These are phyloP conservation scores for Leucophora obtusa DNA, from an alignment of 2,888 invertebrate species.

Conservation along the genomic window DNA sequence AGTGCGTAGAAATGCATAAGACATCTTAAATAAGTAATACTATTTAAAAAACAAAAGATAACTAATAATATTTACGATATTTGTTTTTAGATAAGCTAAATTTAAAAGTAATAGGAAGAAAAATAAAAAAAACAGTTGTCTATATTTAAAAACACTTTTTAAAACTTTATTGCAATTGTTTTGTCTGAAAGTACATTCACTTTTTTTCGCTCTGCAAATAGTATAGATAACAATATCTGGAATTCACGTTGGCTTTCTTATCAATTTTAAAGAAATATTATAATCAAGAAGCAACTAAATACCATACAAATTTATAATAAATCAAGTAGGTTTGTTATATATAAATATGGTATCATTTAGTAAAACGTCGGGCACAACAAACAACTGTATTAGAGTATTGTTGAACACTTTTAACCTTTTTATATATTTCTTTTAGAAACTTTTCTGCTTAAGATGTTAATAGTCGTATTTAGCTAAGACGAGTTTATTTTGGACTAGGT, in stretches of 20 bases:
- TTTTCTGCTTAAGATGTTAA: no score
- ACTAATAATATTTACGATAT: conserved; percentile 5
- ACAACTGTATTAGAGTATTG: no score
- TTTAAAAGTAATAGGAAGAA: background rate
- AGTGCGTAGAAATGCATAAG: no score
- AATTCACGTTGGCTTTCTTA: background rate
- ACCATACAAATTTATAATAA: background rate
- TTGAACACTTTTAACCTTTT: no score
- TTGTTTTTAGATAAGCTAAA: background rate
- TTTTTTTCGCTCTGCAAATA: background rate
- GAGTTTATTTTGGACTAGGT: no score
- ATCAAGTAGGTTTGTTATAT: background rate
- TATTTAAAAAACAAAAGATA: conserved; percentile 2
- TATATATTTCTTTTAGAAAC: no score
- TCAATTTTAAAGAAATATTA: background rate
- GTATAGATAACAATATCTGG: background rate
- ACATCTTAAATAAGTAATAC: no score
- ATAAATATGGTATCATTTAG: background rate
- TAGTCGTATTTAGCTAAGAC: no score
- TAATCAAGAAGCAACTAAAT: background rate
- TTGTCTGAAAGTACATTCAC: background rate
- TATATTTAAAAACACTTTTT: background rate
- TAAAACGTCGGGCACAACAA: background rate
- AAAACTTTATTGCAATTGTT: background rate
- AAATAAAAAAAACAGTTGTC: background rate